A percentile compares a stretch with the other conserved stretches of the same genome.
These are phyloP conservation scores for Hippocampus kuda DNA, from an alignment of 2,797 vertebrate genomes.

Conservation along the genomic window DNA sequence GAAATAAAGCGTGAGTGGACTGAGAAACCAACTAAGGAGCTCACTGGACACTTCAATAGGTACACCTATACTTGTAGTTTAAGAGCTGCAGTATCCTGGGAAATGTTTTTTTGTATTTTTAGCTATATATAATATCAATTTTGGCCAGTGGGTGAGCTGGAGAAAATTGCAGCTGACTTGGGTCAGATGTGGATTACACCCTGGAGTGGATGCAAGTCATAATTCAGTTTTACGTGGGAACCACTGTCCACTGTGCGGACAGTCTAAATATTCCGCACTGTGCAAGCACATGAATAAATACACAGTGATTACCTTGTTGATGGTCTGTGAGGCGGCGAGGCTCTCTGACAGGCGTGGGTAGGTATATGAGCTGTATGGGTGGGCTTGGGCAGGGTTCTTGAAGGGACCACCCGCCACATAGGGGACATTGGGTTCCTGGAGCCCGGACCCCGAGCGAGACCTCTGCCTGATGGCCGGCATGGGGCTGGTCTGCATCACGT, in stretches of 20 bases:
- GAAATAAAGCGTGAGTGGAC: not conserved
- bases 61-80: not conserved
- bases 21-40: slow-evolving; percentile 1
- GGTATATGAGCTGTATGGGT: slow-evolving; percentile 92
- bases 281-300: not conserved
- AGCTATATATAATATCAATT: not conserved
- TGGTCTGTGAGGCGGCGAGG: slow-evolving; percentile 67
- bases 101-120: not conserved
- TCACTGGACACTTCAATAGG: not conserved
- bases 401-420: slow-evolving; percentile 78
- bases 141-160: not conserved
- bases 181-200: not conserved
- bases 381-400: slow-evolving; percentile 82
- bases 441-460: slow-evolving; percentile 87
- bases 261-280: too few relatives aligned
- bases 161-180: not conserved
- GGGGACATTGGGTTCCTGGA: slow-evolving; percentile 86
- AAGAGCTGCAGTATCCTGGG: not conserved
- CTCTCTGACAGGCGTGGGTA: slow-evolving; percentile 91
- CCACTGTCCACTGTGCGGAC: too few relatives aligned
- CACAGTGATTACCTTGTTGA: slow-evolving; percentile 78
- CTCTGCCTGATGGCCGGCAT: slow-evolving; percentile 89
- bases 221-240: too few relatives aligned
- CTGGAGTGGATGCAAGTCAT: too few relatives aligned
- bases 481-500: slow-evolving; percentile 82